phyloP scores from a whole-genome alignment of 2,888 invertebrate species.

The Tiphia femorata region DNA sequence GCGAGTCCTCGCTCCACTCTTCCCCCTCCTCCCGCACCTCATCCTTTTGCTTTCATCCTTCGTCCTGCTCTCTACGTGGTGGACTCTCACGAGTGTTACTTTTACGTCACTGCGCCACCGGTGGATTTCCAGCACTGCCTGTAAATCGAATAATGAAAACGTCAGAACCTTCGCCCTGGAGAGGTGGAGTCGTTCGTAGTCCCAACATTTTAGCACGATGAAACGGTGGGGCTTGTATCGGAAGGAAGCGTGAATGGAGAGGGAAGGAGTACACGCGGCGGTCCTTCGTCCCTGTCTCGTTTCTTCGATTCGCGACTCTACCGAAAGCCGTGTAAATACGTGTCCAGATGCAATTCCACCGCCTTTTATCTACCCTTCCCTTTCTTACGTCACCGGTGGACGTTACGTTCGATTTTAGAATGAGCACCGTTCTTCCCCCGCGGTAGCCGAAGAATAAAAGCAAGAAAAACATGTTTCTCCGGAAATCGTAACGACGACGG shows the following conservation, averaged over 20 bases:
- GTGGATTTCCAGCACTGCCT: conserved; percentile 46
- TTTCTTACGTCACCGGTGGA: too few relatives aligned
- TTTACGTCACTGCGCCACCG: conserved; percentile 38
- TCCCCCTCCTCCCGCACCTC: conserved; percentile 15
- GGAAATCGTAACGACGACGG: too few relatives aligned
- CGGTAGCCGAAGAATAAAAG: too few relatives aligned
- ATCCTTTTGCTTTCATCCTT: conserved; percentile 37
- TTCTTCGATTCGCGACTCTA: too few relatives aligned
- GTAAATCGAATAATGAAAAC: conserved; percentile 53
- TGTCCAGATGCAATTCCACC: too few relatives aligned
- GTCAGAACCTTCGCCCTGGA: conserved; percentile 40
- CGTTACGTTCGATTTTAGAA: too few relatives aligned
- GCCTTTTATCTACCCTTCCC: too few relatives aligned
- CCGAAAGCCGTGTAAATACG: too few relatives aligned
- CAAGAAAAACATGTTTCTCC: too few relatives aligned
- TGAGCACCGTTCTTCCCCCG: too few relatives aligned
- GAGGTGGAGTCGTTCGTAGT: conserved; percentile 38
- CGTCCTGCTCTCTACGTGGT: not conserved
- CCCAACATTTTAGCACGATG: conserved; percentile 35
- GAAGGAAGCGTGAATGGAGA: conserved; percentile 5
- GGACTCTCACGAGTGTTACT: conserved; percentile 1
- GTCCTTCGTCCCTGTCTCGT: not conserved
- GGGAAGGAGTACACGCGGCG: not conserved
- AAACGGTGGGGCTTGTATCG: conserved; percentile 37
- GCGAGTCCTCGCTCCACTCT: not conserved